Conservation (phyloP, 2,113 vertebrate species). For the Leiothrix lutea region DNA sequence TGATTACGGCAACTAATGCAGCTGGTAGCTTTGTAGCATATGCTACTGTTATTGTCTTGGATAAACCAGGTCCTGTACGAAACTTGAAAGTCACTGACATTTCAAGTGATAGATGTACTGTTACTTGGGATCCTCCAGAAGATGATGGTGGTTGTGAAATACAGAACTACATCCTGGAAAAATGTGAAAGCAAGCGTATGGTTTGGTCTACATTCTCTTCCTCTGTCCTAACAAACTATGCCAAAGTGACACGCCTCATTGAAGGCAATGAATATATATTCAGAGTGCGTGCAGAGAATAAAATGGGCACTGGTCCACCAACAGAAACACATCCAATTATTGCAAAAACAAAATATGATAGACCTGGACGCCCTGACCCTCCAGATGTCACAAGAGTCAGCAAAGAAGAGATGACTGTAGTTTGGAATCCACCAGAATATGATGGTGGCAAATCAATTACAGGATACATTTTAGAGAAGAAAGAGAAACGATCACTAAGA, state of each 20-base stretch:
- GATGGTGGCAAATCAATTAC: slow-evolving; percentile 94
- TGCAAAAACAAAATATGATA: slow-evolving; percentile 90
- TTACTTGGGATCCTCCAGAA: slow-evolving; percentile 91
- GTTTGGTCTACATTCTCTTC: slow-evolving; percentile 94
- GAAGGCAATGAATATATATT: slow-evolving; percentile 98
- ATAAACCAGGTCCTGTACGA: slow-evolving; percentile 90
- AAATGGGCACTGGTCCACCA: slow-evolving; percentile 96
- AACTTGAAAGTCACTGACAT: slow-evolving; percentile 88
- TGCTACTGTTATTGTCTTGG: slow-evolving; percentile 89
- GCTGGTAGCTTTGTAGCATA: slow-evolving; percentile 87
- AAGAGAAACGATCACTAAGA: slow-evolving; percentile 86
- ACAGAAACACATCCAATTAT: slow-evolving; percentile 89
- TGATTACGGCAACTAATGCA: slow-evolving; percentile 86
- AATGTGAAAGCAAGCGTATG: slow-evolving; percentile 96
- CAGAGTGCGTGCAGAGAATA: slow-evolving; percentile 96
- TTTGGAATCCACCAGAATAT: slow-evolving; percentile 91
- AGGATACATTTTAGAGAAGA: slow-evolving; percentile 94
- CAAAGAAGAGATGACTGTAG: slow-evolving; percentile 94
- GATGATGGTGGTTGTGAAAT: slow-evolving; percentile 98
- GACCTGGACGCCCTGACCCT: slow-evolving; percentile 87
- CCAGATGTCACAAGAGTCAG: slow-evolving; percentile 90
- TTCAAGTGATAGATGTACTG: slow-evolving; percentile 87
- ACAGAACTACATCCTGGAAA: slow-evolving; percentile 97
- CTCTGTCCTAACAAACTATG: slow-evolving; percentile 82
- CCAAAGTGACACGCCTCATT: slow-evolving; percentile 89